These are phyloP conservation scores for Xenopus tropicalis DNA, from an alignment of 2,113 vertebrate species.

Conservation along the genomic window UCB_Xtro_10.0 CM004444.2:22128501-22129000, in stretches of 20 bases:
- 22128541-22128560: conserved; percentile 38
- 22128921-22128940: conserved; percentile 24
- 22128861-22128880: conserved; percentile 1
- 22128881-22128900: background rate
- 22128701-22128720: conserved; percentile 18
- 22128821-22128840: conserved; percentile 8
- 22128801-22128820: conserved; percentile 28
- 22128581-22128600: conserved; percentile 34
- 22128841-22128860: conserved; percentile 1
- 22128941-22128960: background rate
- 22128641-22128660: conserved; percentile 38
- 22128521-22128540: conserved; percentile 35
- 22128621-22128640: conserved; percentile 29
- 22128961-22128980: background rate
- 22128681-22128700: conserved; percentile 29
- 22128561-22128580: conserved; percentile 29
- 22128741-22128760: conserved; percentile 10
- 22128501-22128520: conserved; percentile 36
- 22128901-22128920: conserved; percentile 13
- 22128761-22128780: conserved; percentile 1
- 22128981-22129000: conserved; percentile 8
- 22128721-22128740: conserved; percentile 19
- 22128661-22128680: conserved; percentile 39
- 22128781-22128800: conserved; percentile 10
- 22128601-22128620: conserved; percentile 38